A percentile compares a stretch with the other conserved stretches of the same genome.
Conservation (phyloP, 2,888 invertebrate genomes). For the Junonia oenone region DNA sequence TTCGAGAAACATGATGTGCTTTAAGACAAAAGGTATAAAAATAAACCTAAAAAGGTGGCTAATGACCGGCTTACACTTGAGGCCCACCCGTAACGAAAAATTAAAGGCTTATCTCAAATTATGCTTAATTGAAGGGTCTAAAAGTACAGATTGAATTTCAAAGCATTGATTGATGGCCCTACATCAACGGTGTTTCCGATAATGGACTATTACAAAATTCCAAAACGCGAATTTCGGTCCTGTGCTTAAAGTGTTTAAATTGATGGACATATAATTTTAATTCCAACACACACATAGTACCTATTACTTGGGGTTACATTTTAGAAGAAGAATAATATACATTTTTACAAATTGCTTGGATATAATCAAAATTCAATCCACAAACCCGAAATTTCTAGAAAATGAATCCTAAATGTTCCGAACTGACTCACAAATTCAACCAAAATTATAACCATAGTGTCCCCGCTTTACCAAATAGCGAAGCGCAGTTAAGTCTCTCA, state of each 20-base stretch:
- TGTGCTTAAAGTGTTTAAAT: neutral
- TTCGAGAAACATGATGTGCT: constrained; percentile 61
- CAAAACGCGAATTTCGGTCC: constrained; percentile 43
- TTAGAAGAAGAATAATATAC: too few species aligned
- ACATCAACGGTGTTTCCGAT: constrained; percentile 47
- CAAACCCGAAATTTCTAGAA: neutral
- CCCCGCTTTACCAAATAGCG: constrained; percentile 19
- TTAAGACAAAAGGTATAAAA: constrained; percentile 69
- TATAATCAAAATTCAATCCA: neutral
- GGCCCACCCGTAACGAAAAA: constrained; percentile 74
- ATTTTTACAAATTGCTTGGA: neutral
- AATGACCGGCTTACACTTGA: constrained; percentile 70
- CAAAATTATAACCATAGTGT: constrained; percentile 23
- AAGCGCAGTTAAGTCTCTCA: constrained; percentile 36
- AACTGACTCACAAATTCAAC: neutral
- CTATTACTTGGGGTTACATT: too few species aligned
- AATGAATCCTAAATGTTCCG: neutral
- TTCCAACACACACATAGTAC: too few species aligned
- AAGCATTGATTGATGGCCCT: constrained; percentile 69
- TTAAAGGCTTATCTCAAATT: constrained; percentile 77
- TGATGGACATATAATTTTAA: too few species aligned
- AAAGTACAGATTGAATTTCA: constrained; percentile 73
- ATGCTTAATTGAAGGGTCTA: constrained; percentile 74
- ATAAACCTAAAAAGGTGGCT: constrained; percentile 54
- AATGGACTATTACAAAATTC: constrained; percentile 46